Base-by-base conservation (phyloP, 53 echinoderm and acorn worm species). In the Pentamera pediparva region DNA sequence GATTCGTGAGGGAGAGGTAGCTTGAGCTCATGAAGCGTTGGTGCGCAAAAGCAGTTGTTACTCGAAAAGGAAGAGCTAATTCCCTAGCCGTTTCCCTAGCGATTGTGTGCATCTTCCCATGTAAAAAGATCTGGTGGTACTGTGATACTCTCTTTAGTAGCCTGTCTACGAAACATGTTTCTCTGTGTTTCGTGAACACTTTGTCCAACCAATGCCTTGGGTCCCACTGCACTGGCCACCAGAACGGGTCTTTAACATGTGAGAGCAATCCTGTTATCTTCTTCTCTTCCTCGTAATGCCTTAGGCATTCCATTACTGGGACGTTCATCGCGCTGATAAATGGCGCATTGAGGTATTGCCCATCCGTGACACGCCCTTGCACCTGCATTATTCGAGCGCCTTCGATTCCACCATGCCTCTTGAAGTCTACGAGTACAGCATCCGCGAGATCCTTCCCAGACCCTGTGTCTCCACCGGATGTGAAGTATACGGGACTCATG, bases 1-100 rank as follows among this genome's bases (percentile, higher is more conserved):
- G 20, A 34, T 62, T 62, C 62, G 27, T 62, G 29, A 62, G 62
- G 62, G 29, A 62, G 31, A 62, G 62, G 62, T 62, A 30, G 35
- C 62, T 62, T 62, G 35, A 62, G 2, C 62, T 62, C 32, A 62
- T 29, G 35, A 62, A 32, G 13, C 35, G 35, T 32, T 62, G 62
- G 35, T 26, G 8, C 9, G 22, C 22, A 56, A 15, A 56, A 56
- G 57, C 13, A 10, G 9, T 15, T 22, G 57, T 10, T 56, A 56
- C 57, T 20, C 57, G 18, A 22, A 56, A 56, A n/a, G 57, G 57
- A 13, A 56, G 13, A 43, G 45, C 22, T 18, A 50, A 22, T 50
- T 50, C 50, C 50, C 18, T 22, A 6, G 50, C 50, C 7, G 50
- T 50, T 50, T 50, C 43, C 43, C 15, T 41, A 41, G 43, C 43